Percentiles rank a stretch among this genome's conserved stretches.
These are phyloP conservation scores for Porites divaricata DNA, from an alignment of 92 coral and sea anemone genomes.

Conservation along the genomic window DNA sequence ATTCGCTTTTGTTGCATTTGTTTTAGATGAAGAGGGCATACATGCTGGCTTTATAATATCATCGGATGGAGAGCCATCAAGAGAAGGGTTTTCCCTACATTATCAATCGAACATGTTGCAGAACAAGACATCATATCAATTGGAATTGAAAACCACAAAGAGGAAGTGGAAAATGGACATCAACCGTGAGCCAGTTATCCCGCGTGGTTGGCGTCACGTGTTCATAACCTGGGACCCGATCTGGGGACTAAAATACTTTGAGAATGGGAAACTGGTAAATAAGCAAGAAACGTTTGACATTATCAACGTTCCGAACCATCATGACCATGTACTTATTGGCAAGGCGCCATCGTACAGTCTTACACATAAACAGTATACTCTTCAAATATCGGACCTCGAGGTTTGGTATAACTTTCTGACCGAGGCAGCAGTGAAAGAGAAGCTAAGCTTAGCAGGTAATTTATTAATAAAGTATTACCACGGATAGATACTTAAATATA, in stretches of 20 bases:
- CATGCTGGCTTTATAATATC: slow-evolving; percentile 12
- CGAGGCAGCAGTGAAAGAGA: slow-evolving; percentile 12
- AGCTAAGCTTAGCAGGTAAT: slow-evolving; percentile 18
- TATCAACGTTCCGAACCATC: neutral
- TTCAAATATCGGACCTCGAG: slow-evolving; percentile 26
- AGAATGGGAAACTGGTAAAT: slow-evolving; percentile 17
- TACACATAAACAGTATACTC: neutral
- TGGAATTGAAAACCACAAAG: neutral
- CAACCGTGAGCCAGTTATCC: neutral
- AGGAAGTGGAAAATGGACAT: slow-evolving; percentile 11
- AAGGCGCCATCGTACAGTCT: neutral
- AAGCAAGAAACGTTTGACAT: neutral
- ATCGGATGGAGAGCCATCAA: neutral
- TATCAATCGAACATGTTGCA: neutral
- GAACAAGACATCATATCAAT: slow-evolving; percentile 3
- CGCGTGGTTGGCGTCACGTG: slow-evolving; percentile 21
- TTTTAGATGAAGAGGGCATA: neutral
- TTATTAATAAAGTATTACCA: neutral
- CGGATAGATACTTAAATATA: neutral
- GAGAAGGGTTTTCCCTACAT: slow-evolving; percentile 12
- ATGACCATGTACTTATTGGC: neutral
- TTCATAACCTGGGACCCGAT: slow-evolving; percentile 25
- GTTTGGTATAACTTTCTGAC: slow-evolving; percentile 23
- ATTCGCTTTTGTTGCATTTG: neutral
- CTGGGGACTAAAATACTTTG: slow-evolving; percentile 43